Evolutionary conservation across 2,888 invertebrate species (phyloP).

Genomic region (Leptodirus hochenwartii): DNA sequence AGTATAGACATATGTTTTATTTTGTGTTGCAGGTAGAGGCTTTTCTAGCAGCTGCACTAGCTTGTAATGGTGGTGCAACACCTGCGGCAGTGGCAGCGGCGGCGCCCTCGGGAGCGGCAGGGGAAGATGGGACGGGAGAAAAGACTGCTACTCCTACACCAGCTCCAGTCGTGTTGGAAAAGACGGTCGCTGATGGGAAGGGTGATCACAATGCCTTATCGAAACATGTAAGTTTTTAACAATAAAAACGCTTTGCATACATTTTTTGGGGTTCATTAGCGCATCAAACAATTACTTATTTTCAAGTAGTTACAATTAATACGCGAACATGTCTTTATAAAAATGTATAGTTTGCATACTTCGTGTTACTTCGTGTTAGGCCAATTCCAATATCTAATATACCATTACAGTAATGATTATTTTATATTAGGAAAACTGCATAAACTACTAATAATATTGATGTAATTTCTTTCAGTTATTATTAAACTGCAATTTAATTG

Average conservation of each 20-base stretch:
- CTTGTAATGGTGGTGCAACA: no score
- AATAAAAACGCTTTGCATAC: not conserved
- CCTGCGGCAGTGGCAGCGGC: conserved; percentile 18
- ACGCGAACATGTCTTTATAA: not conserved
- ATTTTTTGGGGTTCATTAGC: not conserved
- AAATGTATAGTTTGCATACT: not conserved
- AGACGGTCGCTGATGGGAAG: conserved; percentile 15
- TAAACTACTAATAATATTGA: conserved; percentile 6
- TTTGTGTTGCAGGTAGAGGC: conserved; percentile 1
- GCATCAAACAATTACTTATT: not conserved
- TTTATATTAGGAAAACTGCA: no score
- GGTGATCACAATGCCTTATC: conserved; percentile 30
- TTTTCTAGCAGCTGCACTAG: not conserved
- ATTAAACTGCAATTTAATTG: conserved; percentile 60
- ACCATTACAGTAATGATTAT: not conserved
- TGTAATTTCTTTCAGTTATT: conserved; percentile 21
- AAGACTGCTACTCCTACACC: no score
- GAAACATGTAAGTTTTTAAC: conserved; percentile 29
- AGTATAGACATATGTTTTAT: no score
- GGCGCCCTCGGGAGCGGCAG: conserved; percentile 13
- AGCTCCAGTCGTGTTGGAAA: conserved; percentile 17
- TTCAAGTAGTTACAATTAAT: not conserved
- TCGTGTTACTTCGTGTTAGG: not conserved
- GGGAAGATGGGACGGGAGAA: conserved; percentile 24
- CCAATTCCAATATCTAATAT: no score